phyloP scores from a whole-genome alignment of 2,888 invertebrate genomes.

The Chirona hameri region DNA sequence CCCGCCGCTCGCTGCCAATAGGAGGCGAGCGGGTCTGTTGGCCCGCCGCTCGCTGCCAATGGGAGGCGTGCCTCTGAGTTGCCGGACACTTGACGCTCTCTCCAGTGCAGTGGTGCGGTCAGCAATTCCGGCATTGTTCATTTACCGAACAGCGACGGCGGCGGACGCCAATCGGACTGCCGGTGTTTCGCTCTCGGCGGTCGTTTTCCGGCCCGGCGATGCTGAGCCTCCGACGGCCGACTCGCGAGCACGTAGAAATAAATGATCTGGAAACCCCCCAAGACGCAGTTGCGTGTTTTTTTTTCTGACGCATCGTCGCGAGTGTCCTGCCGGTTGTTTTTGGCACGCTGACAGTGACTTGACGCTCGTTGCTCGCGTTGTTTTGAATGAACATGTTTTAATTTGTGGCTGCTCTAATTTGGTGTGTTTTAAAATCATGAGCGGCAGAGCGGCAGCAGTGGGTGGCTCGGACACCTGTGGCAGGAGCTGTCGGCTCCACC shows the following conservation, averaged over 20 bases:
- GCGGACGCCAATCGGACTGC: no score
- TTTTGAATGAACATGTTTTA: neutral
- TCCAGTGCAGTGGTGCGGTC: neutral
- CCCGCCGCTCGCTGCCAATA: no score
- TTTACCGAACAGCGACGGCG: neutral
- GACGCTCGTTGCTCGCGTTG: neutral
- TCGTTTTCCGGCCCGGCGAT: no score
- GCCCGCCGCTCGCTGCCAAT: neutral
- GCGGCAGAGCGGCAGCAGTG: neutral
- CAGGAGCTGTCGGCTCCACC: neutral
- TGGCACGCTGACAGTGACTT: neutral
- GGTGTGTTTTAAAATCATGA: constrained; percentile 1
- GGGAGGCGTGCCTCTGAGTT: neutral
- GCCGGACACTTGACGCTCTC: neutral
- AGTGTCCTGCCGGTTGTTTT: neutral
- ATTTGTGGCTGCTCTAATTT: neutral
- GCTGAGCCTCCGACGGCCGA: no score
- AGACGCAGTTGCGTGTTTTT: no score
- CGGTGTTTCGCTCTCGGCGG: no score
- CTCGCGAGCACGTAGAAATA: no score
- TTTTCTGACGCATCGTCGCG: neutral
- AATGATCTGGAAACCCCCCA: no score
- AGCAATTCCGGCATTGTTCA: neutral
- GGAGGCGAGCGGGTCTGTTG: no score
- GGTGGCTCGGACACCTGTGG: neutral